A percentile compares a stretch with the other conserved stretches of the same genome.
Conservation (phyloP, 2,113 vertebrate genomes). For the Festucalex cinctus region DNA sequence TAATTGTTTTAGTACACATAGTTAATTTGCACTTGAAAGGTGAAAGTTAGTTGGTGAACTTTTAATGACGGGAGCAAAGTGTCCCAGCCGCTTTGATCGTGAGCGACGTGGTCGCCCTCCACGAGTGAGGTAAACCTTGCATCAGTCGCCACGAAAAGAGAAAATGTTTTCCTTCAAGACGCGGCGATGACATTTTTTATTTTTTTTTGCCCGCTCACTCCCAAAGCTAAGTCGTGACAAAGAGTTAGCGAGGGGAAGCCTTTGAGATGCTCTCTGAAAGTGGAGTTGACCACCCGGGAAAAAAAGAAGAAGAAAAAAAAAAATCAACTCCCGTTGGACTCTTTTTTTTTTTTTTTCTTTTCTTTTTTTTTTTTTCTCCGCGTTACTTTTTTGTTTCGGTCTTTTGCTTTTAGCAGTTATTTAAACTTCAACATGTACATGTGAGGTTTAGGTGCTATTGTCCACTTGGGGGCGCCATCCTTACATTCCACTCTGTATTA, state of each 20-base stretch:
- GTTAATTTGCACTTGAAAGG: background rate
- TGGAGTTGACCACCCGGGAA: background rate
- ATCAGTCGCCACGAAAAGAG: background rate
- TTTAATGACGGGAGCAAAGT: background rate
- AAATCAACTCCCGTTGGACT: background rate
- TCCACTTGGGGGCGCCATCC: too few species aligned
- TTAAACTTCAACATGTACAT: too few species aligned
- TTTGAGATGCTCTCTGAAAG: background rate
- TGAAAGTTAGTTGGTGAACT: background rate
- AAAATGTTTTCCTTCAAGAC: background rate
- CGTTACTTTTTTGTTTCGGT: too few species aligned
- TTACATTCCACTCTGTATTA: too few species aligned
- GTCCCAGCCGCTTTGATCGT: background rate
- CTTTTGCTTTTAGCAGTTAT: too few species aligned
- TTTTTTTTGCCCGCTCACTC: background rate
- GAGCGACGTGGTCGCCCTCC: background rate
- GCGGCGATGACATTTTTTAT: background rate
- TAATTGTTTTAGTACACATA: background rate
- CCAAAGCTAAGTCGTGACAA: background rate
- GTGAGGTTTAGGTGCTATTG: too few species aligned
- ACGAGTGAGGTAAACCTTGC: background rate
- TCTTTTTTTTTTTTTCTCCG: too few species aligned
- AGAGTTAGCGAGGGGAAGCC: background rate
- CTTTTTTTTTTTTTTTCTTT: too few species aligned
- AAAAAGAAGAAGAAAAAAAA: background rate